These are phyloP conservation scores for Lota lota DNA, from an alignment of 2,113 vertebrate species.

Conservation along the genomic window DNA sequence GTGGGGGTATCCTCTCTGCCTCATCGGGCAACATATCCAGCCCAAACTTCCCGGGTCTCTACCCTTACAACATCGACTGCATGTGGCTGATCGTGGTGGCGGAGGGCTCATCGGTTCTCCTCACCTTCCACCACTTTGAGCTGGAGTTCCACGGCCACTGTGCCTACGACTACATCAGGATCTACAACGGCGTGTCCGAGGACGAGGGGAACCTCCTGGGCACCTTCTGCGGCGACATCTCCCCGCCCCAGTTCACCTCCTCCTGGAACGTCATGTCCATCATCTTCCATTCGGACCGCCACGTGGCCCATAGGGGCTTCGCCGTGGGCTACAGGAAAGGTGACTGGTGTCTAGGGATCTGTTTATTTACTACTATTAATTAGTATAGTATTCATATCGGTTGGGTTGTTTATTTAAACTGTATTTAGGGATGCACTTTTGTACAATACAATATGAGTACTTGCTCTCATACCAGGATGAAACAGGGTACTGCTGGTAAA, in stretches of 20 bases:
- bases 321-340: slow-evolving; percentile 88
- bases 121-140: slow-evolving; percentile 89
- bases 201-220: slow-evolving; percentile 92
- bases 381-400: too few relatives aligned
- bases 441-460: too few relatives aligned
- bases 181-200: slow-evolving; percentile 86
- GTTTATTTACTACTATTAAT: too few relatives aligned
- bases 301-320: slow-evolving; percentile 88
- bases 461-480: too few relatives aligned
- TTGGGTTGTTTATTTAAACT: too few relatives aligned
- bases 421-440: too few relatives aligned
- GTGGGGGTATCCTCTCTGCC: slow-evolving; percentile 91
- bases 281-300: slow-evolving; percentile 90
- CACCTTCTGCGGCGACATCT: slow-evolving; percentile 84
- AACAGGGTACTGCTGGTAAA: too few relatives aligned
- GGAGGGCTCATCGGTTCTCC: slow-evolving; percentile 88
- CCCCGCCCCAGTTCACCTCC: slow-evolving; percentile 86
- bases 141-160: slow-evolving; percentile 87
- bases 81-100: slow-evolving; percentile 93
- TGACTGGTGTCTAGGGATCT: slow-evolving; percentile 46
- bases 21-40: slow-evolving; percentile 88
- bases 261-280: slow-evolving; percentile 95
- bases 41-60: slow-evolving; percentile 90
- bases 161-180: slow-evolving; percentile 90
- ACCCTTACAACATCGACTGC: slow-evolving; percentile 88